Evolutionary conservation across 2,888 invertebrate genomes (phyloP), one percentile per base, ranked within the genome.

Genomic region (Penaeus monodon): DNA sequence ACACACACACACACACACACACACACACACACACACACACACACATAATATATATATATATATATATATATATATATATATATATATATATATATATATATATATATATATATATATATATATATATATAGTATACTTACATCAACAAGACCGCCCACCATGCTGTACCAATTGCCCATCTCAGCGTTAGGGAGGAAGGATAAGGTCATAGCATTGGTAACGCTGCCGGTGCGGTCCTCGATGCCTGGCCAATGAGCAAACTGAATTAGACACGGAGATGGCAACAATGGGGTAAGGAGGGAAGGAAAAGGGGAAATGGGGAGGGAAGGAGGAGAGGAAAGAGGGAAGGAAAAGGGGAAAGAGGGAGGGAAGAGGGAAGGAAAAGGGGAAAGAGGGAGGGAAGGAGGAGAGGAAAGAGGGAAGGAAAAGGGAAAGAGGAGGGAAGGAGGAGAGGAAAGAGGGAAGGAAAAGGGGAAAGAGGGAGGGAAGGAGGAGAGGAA

Each of bases 151-250:
- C 86, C 86, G 33, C 89, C 89, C 22, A 80, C 70, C 86, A 89
- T 89, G 49, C 81, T 64, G 68, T 86, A 66, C 89, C 89, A 89
- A 79, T 86, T 66, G 27, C 89, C 89, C 86, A 89, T 79, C 17
- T 79, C 63, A 8, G 86, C 84, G 27, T 84, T n/a, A 14, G 88
- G 81, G 8, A 89, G 57, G 84, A 77, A 89, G 27, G 84, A 78
- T 14, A 78, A 10, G 1, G 73, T 64, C 86, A 89, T 84, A 20
- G 86, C 20, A 57, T 77, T 84, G 81, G 84, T n/a, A n/a, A 86
- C 81, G 63, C 86, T 63, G 3, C 83, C 76, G 7, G 84, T 89
- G 33, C 64, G 64, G 84, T 89, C 89, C 10, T 84, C 57, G 14
- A 89, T 81, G 27, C 89, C 89, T 89, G 80, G 8, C 29, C 8